A percentile compares a stretch with the other conserved stretches of the same genome.
phyloP scores from a whole-genome alignment of 2,888 invertebrate species.

The Corbicula japonica region DNA sequence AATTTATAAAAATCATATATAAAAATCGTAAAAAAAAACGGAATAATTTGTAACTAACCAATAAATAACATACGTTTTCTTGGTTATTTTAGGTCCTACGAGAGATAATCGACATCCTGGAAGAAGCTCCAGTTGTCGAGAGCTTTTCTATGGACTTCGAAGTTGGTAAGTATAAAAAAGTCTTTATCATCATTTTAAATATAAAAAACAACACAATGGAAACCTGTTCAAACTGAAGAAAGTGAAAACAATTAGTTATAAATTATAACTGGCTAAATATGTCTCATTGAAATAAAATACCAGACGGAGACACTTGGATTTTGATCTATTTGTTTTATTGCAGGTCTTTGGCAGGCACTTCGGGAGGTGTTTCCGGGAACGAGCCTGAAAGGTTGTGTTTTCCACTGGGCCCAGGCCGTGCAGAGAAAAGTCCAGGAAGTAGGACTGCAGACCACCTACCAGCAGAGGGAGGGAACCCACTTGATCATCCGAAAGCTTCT shows the following conservation, averaged over 20 bases:
- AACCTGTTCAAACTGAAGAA: background rate
- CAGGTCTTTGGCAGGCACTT: slow-evolving; percentile 44
- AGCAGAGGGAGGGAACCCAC: slow-evolving; percentile 9
- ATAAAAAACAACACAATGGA: background rate
- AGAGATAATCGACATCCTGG: background rate
- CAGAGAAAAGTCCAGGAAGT: slow-evolving; percentile 29
- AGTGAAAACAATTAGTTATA: background rate
- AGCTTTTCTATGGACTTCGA: slow-evolving; percentile 10
- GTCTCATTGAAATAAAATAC: background rate
- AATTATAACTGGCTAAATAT: background rate
- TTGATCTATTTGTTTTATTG: slow-evolving; percentile 1
- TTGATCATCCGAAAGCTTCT: slow-evolving; percentile 29
- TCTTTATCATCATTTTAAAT: background rate
- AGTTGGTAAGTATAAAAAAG: background rate
- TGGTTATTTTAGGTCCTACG: background rate
- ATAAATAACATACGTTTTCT: background rate
- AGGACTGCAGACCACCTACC: slow-evolving; percentile 33
- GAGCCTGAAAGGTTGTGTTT: slow-evolving; percentile 38
- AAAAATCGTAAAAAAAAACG: too few species aligned
- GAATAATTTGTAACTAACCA: background rate
- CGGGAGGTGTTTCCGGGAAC: slow-evolving; percentile 10
- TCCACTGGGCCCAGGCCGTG: slow-evolving; percentile 49
- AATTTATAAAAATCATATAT: too few species aligned
- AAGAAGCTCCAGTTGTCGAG: background rate
- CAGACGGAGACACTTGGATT: background rate